Conservation (phyloP, 2,888 invertebrate species). For the Iselma pallidipennis region DNA sequence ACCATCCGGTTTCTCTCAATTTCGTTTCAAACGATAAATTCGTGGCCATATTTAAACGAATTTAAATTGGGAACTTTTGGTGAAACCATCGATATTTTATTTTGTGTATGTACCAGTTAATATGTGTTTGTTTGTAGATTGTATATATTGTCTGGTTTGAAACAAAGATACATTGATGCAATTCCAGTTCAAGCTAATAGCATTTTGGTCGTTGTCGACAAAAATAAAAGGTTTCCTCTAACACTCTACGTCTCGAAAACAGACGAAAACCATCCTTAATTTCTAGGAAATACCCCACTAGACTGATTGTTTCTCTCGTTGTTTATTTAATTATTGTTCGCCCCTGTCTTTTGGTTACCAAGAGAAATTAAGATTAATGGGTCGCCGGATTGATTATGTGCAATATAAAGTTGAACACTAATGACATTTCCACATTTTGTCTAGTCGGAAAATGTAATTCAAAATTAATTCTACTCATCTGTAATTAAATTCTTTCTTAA, state of each 20-base stretch:
- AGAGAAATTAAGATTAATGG: slow-evolving; percentile 47
- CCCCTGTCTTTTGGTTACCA: slow-evolving; percentile 35
- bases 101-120: neutral
- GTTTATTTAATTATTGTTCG: slow-evolving; percentile 44
- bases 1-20: neutral
- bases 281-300: slow-evolving; percentile 29
- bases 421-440: neutral
- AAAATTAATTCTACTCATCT: neutral
- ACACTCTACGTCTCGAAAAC: slow-evolving; percentile 15
- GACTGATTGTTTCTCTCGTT: slow-evolving; percentile 40
- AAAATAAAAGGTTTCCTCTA: neutral
- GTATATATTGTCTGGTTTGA: slow-evolving; percentile 4
- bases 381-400: slow-evolving; percentile 43
- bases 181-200: neutral
- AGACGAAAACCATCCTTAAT: slow-evolving; percentile 29
- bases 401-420: slow-evolving; percentile 34
- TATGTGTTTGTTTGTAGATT: neutral
- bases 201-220: neutral
- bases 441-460: neutral
- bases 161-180: neutral
- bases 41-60: neutral
- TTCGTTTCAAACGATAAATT: neutral
- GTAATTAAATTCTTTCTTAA: neutral
- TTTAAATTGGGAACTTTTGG: neutral
- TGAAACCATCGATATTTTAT: neutral